phyloP scores from a whole-genome alignment of 2,888 invertebrate species.

The Dasypogon diadema region DNA sequence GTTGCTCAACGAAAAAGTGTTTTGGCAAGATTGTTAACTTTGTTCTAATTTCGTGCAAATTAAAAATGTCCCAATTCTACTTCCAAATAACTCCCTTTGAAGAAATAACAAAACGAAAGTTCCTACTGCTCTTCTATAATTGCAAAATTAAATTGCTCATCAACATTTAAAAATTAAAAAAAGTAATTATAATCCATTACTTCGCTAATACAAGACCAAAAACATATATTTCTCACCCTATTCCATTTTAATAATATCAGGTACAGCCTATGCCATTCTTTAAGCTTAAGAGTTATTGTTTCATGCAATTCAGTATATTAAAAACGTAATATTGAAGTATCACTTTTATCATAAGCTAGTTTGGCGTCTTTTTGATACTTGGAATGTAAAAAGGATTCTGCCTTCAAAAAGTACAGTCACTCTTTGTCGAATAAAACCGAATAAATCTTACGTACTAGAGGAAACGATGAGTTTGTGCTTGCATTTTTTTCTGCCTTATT shows the following conservation, averaged over 20 bases:
- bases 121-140: too few species aligned
- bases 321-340: slow-evolving; percentile 23
- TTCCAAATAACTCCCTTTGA: too few species aligned
- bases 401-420: slow-evolving; percentile 19
- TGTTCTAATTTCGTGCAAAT: too few species aligned
- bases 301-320: slow-evolving; percentile 11
- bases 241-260: slow-evolving; percentile 17
- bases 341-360: slow-evolving; percentile 30
- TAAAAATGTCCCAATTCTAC: too few species aligned
- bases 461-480: slow-evolving; percentile 60
- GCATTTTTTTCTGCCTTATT: not conserved
- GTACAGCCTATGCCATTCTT: slow-evolving; percentile 33
- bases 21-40: too few species aligned
- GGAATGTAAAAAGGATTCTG: slow-evolving; percentile 34
- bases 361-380: slow-evolving; percentile 20
- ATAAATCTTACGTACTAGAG: slow-evolving; percentile 60
- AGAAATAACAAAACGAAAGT: too few species aligned
- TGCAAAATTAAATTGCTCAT: too few species aligned
- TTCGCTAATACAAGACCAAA: too few species aligned
- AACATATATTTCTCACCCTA: too few species aligned
- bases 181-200: too few species aligned
- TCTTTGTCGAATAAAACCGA: slow-evolving; percentile 57
- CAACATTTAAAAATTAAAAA: too few species aligned
- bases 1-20: too few species aligned
- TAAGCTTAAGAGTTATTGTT: slow-evolving; percentile 29